These are phyloP conservation scores for Cremastinae sp. DNA, from an alignment of 2,888 invertebrate species.

Conservation along the genomic window DNA sequence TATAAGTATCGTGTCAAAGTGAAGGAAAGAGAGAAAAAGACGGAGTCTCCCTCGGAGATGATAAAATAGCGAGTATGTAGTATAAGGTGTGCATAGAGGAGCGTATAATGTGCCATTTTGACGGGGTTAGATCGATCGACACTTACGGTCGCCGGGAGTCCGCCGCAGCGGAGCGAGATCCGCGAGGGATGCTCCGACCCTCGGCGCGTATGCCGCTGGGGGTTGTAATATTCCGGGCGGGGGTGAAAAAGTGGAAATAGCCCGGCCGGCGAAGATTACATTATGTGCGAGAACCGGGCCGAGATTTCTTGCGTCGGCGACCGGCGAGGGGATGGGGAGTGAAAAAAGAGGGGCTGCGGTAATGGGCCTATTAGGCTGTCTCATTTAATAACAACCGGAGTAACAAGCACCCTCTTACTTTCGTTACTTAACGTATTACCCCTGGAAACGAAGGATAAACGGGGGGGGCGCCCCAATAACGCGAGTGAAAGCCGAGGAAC, in stretches of 20 bases:
- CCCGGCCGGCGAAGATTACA: conserved; percentile 77
- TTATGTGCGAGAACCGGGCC: conserved; percentile 75
- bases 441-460: conserved; percentile 51
- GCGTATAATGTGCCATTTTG: conserved; percentile 32
- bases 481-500: conserved; percentile 29
- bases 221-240: conserved; percentile 50
- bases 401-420: conserved; percentile 79
- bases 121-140: conserved; percentile 39
- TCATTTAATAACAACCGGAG: conserved; percentile 80
- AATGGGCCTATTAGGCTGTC: conserved; percentile 81
- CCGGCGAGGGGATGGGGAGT: background rate
- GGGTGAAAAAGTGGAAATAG: conserved; percentile 58
- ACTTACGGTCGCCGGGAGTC: conserved; percentile 42
- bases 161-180: conserved; percentile 13
- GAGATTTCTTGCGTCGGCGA: conserved; percentile 37
- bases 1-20: too few relatives aligned
- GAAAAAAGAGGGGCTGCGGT: conserved; percentile 67
- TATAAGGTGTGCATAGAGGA: conserved; percentile 20
- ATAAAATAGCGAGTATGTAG: too few relatives aligned
- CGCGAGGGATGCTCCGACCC: conserved; percentile 11
- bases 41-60: too few relatives aligned
- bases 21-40: too few relatives aligned
- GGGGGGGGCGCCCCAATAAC: conserved; percentile 27
- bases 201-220: conserved; percentile 36
- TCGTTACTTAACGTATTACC: conserved; percentile 74